Base-by-base conservation (phyloP, 2,797 vertebrate species). In the Simalia tracyae region DNA sequence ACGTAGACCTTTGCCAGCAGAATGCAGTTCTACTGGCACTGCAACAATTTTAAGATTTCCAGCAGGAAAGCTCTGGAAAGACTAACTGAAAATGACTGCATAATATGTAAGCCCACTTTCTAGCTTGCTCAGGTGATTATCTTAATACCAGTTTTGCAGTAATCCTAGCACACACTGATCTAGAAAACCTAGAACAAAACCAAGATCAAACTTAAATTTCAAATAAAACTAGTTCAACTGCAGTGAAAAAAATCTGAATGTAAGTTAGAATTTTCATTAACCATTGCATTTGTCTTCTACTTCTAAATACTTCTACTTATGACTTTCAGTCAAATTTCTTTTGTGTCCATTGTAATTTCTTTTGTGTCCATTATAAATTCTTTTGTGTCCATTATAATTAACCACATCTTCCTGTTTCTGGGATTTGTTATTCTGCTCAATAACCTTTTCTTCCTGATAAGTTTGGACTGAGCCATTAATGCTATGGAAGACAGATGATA, bases 381-480 rank as follows among this genome's bases (percentile, higher is more conserved):
- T 42, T 42, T 42, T 42, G 42, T 42, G 42, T 3, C 42, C 42
- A 42, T 42, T 81, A 46, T 46, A 24, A 46, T 81, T 81, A 24
- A 81, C 72, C 36, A 46, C 22, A 81, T 81, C 76, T 46, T 81
- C 9, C 42, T 81, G 42, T 46, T 81, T 81, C 76, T 81, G 76
- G 76, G 42, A 81, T 81, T 81, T 81, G 42, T 46, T 81, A 46
- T 81, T 81, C 81, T 89, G 0, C 5, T 64, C 81, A 95, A 90
- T 92, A 96, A 90, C 87, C 31, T 93, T 89, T 86, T 93, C 56
- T 88, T 88, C 92, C 81, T 95, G 89, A 91, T 93, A 95, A 86
- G 93, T 92, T 92, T 95, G 56, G 94, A 95, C 92, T 88, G 92
- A 36, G 31, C 89, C 28, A 84, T 91, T 89, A 92, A 89, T 57